Percentiles rank a stretch among this genome's conserved stretches.
phyloP scores from a whole-genome alignment of 2,888 invertebrate species.

The Rhingia campestris region DNA sequence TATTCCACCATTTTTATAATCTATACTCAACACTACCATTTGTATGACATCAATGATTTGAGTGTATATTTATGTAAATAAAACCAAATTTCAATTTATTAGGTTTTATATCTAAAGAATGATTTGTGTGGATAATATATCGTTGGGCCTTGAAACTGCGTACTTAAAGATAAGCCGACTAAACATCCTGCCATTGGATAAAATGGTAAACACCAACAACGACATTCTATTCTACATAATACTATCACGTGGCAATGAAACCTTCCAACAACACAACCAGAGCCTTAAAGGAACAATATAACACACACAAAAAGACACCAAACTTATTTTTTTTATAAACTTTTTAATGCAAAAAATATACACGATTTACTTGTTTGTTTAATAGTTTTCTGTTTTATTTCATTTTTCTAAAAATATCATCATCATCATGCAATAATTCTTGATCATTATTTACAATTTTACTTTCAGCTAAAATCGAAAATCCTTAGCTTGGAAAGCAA shows the following conservation, averaged over 20 bases:
- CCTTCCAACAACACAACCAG: background rate
- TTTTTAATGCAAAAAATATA: conserved; percentile 19
- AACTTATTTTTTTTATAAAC: conserved; percentile 7
- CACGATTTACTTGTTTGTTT: background rate
- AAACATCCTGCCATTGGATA: conserved; percentile 80
- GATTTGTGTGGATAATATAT: conserved; percentile 79
- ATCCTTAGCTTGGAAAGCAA: conserved; percentile 85
- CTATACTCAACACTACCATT: background rate
- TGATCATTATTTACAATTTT: conserved; percentile 17
- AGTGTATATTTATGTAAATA: conserved; percentile 3
- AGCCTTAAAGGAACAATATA: background rate
- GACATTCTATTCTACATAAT: conserved; percentile 82
- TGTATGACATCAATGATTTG: background rate
- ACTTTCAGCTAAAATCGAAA: conserved; percentile 84
- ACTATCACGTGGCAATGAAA: conserved; percentile 75
- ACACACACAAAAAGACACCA: background rate
- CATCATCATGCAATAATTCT: conserved; percentile 4
- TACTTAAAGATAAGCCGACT: conserved; percentile 79
- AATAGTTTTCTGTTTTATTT: conserved; percentile 35
- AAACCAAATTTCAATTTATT: conserved; percentile 75
- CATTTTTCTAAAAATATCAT: conserved; percentile 25
- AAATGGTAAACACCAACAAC: conserved; percentile 81
- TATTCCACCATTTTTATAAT: background rate
- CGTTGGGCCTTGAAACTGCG: conserved; percentile 81
- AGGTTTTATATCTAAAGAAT: conserved; percentile 77